A percentile compares a stretch with the other conserved stretches of the same genome.
Evolutionary conservation across 2,888 invertebrate species (phyloP).

Genomic region (Synergus itoensis): DNA sequence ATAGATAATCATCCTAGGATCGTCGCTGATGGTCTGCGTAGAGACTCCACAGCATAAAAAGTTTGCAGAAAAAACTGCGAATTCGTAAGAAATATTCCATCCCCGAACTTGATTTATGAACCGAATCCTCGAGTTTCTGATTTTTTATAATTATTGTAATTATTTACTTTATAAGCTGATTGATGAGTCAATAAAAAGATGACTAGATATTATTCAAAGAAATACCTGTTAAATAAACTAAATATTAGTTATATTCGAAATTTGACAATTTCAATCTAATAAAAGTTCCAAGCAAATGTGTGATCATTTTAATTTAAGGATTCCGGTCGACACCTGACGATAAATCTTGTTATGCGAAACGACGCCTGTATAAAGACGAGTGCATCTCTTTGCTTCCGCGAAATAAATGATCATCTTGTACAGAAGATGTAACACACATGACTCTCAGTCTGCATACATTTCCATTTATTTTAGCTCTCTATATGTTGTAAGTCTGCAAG

Average conservation of each 20-base stretch:
- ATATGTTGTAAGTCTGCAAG: neutral
- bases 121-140: neutral
- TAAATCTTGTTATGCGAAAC: constrained; percentile 26
- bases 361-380: constrained; percentile 28
- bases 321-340: constrained; percentile 21
- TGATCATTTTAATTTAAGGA: constrained; percentile 16
- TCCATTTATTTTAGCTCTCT: constrained; percentile 16
- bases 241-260: too few species aligned
- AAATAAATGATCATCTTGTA: constrained; percentile 31
- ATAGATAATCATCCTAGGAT: constrained; percentile 47
- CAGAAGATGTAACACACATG: constrained; percentile 24
- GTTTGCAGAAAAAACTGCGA: constrained; percentile 21
- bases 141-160: constrained; percentile 27
- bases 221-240: too few species aligned
- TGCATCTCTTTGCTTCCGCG: constrained; percentile 21
- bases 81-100: constrained; percentile 12
- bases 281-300: neutral
- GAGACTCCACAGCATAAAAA: neutral
- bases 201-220: neutral
- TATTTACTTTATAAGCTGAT: constrained; percentile 35
- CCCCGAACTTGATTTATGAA: constrained; percentile 35
- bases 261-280: too few species aligned
- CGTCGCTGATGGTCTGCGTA: neutral
- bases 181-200: constrained; percentile 30
- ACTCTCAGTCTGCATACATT: constrained; percentile 28